A percentile compares a stretch with the other conserved stretches of the same genome.
These are phyloP conservation scores for Sylvia atricapilla DNA, from an alignment of 2,113 vertebrate species.

Conservation along the genomic window DNA sequence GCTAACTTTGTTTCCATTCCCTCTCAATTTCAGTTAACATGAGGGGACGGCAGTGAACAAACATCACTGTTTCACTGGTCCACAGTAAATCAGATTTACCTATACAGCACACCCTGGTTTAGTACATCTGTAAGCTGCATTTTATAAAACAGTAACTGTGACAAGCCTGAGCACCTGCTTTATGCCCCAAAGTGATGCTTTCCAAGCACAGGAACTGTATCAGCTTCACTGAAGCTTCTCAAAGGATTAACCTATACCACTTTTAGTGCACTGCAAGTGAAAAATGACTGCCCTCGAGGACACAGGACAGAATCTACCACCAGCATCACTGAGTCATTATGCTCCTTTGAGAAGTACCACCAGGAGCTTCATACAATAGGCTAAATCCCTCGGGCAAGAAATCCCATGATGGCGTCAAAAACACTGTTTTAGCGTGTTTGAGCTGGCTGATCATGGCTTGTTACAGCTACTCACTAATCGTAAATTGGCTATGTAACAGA, in stretches of 20 bases:
- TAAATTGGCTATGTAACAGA: background rate
- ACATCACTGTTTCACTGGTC: background rate
- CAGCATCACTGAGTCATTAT: background rate
- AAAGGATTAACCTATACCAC: background rate
- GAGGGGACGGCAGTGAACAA: background rate
- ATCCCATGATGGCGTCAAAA: background rate
- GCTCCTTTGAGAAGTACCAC: background rate
- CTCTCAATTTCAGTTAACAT: background rate
- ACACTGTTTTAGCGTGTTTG: background rate
- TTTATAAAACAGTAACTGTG: background rate
- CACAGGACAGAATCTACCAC: background rate
- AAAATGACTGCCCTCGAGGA: background rate
- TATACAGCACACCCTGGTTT: background rate
- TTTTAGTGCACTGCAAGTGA: background rate
- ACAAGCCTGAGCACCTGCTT: constrained; percentile 10
- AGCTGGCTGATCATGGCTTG: background rate
- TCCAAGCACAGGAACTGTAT: background rate
- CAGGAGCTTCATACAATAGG: background rate
- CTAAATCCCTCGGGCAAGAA: background rate
- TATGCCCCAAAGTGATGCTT: background rate
- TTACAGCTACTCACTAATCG: background rate
- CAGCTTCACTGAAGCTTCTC: background rate
- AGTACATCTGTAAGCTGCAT: background rate
- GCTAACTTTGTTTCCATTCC: background rate
- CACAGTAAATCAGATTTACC: background rate